Evolutionary conservation across 2,888 invertebrate species (phyloP), one percentile per base, ranked within the genome.

Genomic region (Corbicula japonica): DNA sequence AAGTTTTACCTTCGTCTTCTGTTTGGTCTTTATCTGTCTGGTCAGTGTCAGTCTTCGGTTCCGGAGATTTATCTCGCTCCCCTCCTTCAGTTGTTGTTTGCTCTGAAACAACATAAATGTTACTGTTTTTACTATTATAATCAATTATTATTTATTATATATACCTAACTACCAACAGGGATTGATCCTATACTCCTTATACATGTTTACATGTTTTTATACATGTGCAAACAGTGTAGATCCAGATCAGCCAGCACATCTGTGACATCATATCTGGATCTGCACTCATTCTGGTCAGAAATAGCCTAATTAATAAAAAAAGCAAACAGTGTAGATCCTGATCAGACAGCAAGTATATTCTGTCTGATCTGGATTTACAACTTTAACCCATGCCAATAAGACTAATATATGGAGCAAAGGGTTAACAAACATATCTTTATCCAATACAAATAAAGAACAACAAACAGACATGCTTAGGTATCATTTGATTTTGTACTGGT

Each of bases 11-110:
- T 10, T 54, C 54, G 18, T 54, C 54, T 18, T 54, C 54, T 54
- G 54, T 54, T 54, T 54, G 54, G 28, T 54, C 54, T 54, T 54
- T 54, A n/a, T 54, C 54, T 30, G 54, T 54, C 28, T 15, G 46
- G 18, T 46, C 46, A n/a, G 18, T 46, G 46, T 46, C 26, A 32
- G 54, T 54, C 30, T 54, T 28, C 6, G 4, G 50, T 23, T 50
- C 21, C 4, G 28, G 28, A 1, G 28, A 10, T 54, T n/a, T 10
- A 18, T 12, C 30, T 18, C 54, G 28, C 3, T 54, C 54, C 28
- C 50, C 50, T 50, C n/a, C 50, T 26, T 50, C 50, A 26, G 28
- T 5, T 8, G 30, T 30, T 28, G 54, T 54, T 54, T 12, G 54
- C n/a, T 54, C 54, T 54, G 41, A 38, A 38, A 38, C 41, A 38